phyloP scores from a whole-genome alignment of 2,797 vertebrate species.

The Gila robusta region DNA sequence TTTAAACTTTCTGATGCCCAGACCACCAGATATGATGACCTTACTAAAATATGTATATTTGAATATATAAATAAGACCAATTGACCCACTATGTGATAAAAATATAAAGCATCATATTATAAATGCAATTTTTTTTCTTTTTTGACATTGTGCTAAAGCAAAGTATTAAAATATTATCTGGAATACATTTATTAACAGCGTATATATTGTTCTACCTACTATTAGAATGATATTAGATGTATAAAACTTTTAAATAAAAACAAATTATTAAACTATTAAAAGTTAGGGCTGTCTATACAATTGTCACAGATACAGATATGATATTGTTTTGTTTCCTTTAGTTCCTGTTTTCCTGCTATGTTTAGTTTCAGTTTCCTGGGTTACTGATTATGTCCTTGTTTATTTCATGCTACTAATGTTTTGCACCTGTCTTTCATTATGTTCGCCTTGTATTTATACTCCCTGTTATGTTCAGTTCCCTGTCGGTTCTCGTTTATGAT shows the following conservation, averaged over 20 bases:
- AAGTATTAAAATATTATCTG: background rate
- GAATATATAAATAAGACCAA: background rate
- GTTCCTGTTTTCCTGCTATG: background rate
- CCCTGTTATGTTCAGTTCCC: too few species aligned
- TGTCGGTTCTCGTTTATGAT: background rate
- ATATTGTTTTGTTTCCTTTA: too few species aligned
- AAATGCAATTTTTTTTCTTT: background rate
- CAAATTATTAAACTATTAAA: background rate
- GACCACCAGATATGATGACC: background rate
- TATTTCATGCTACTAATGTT: background rate
- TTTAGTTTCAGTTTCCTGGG: background rate
- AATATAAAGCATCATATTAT: background rate
- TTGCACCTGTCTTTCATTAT: too few species aligned
- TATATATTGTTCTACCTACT: background rate
- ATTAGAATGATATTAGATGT: background rate
- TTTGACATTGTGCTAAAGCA: background rate
- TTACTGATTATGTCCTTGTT: background rate
- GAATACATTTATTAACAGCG: background rate
- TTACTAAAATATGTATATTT: background rate
- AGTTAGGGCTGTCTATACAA: background rate
- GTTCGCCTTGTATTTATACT: too few species aligned
- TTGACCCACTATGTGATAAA: background rate
- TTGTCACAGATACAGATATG: background rate
- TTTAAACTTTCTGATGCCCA: background rate
- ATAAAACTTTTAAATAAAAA: background rate